phyloP scores from a whole-genome alignment of 2,888 invertebrate genomes.

The Globia sparganii region DNA sequence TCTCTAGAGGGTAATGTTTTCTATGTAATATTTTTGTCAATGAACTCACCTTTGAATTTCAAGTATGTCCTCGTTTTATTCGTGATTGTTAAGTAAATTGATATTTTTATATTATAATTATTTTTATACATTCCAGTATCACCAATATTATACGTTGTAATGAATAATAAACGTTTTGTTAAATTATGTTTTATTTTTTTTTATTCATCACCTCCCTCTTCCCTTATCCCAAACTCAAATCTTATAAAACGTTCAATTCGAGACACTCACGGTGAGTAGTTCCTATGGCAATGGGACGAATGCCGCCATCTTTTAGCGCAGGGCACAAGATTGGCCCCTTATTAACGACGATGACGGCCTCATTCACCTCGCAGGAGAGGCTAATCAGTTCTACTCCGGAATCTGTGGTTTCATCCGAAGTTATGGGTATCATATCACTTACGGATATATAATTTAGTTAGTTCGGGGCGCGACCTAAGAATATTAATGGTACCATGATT shows the following conservation, averaged over 20 bases:
- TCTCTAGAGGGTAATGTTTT: not conserved
- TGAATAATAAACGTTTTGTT: constrained; percentile 43
- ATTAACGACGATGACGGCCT: not conserved
- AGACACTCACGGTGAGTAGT: not conserved
- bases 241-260: not conserved
- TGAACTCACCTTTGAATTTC: not conserved
- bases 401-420: too few relatives aligned
- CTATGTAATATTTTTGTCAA: not conserved
- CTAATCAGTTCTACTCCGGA: too few relatives aligned
- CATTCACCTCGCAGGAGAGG: not conserved
- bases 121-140: constrained; percentile 39
- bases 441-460: too few relatives aligned
- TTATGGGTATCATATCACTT: too few relatives aligned
- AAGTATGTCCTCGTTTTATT: not conserved
- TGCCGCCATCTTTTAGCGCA: not conserved
- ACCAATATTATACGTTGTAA: too few relatives aligned
- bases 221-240: not conserved
- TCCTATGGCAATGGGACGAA: not conserved
- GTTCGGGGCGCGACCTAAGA: too few relatives aligned
- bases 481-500: too few relatives aligned
- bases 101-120: constrained; percentile 1
- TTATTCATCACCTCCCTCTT: not conserved
- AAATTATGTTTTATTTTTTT: constrained; percentile 9
- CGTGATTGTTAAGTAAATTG: not conserved
- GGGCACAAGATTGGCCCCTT: not conserved